Evolutionary conservation across 2,888 invertebrate genomes (phyloP).

Genomic region (Melieria crassipennis): DNA sequence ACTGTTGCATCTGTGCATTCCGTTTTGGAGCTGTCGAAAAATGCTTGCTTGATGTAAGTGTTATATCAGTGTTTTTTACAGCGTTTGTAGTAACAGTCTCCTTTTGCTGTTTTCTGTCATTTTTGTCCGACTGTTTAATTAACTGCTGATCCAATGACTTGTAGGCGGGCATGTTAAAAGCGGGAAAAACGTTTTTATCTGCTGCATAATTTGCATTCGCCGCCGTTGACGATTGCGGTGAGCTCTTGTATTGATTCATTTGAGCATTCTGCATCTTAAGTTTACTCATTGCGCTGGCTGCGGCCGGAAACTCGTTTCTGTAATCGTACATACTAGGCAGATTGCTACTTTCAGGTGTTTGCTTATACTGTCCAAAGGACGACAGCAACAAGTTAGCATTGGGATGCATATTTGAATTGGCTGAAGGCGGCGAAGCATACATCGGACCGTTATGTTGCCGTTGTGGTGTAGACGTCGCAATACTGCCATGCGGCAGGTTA

Average conservation of each 20-base stretch:
- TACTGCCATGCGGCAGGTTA: constrained; percentile 32
- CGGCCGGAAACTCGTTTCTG: constrained; percentile 31
- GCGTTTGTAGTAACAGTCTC: too few relatives aligned
- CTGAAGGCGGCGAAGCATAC: constrained; percentile 22
- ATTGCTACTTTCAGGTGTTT: constrained; percentile 33
- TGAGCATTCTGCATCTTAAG: background rate
- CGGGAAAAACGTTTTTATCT: too few relatives aligned
- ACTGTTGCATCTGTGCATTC: too few relatives aligned
- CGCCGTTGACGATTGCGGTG: background rate
- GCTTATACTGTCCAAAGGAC: constrained; percentile 40
- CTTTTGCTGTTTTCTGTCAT: too few relatives aligned
- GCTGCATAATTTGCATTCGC: background rate
- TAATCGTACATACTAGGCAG: constrained; percentile 41
- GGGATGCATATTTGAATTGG: constrained; percentile 25
- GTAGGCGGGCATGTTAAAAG: too few relatives aligned
- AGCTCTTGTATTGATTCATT: background rate
- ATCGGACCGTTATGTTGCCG: constrained; percentile 37
- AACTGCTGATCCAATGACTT: too few relatives aligned
- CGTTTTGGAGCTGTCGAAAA: too few relatives aligned
- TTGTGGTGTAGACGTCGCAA: constrained; percentile 15
- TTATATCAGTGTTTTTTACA: too few relatives aligned
- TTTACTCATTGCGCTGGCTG: background rate
- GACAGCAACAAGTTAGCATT: constrained; percentile 34
- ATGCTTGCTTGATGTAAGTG: too few relatives aligned
- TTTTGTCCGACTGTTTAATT: too few relatives aligned